Evolutionary conservation across 2,113 vertebrate species (phyloP).

Genomic region (Bubo bubo): DNA sequence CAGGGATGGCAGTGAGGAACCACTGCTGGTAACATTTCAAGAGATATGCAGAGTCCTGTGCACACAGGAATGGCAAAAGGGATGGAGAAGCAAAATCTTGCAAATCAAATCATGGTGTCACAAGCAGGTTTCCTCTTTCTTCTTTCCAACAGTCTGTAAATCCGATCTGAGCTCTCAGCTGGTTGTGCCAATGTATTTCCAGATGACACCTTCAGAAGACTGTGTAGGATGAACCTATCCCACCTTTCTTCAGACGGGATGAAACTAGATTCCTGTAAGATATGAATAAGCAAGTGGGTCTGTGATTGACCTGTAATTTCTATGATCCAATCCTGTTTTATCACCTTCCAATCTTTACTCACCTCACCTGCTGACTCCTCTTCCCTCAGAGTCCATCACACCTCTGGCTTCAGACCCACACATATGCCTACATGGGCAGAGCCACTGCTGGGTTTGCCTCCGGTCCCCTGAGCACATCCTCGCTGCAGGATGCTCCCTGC

Average conservation of each 20-base stretch:
- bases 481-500: not conserved
- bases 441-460: not conserved
- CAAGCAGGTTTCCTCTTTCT: not conserved
- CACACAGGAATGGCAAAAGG: not conserved
- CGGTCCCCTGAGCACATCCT: not conserved
- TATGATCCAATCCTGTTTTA: not conserved
- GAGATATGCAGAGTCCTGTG: not conserved
- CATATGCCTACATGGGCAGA: not conserved
- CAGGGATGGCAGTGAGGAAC: not conserved
- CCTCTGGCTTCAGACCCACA: not conserved
- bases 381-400: not conserved
- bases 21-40: not conserved
- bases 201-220: not conserved
- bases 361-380: not conserved
- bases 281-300: not conserved
- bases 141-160: not conserved
- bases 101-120: not conserved
- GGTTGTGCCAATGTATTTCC: not conserved
- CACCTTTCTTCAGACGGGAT: not conserved
- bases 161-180: not conserved
- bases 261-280: not conserved
- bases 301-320: not conserved
- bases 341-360: not conserved
- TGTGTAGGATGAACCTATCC: not conserved
- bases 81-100: not conserved